phyloP scores from a whole-genome alignment of 2,888 invertebrate genomes.

The Aromia moschata region DNA sequence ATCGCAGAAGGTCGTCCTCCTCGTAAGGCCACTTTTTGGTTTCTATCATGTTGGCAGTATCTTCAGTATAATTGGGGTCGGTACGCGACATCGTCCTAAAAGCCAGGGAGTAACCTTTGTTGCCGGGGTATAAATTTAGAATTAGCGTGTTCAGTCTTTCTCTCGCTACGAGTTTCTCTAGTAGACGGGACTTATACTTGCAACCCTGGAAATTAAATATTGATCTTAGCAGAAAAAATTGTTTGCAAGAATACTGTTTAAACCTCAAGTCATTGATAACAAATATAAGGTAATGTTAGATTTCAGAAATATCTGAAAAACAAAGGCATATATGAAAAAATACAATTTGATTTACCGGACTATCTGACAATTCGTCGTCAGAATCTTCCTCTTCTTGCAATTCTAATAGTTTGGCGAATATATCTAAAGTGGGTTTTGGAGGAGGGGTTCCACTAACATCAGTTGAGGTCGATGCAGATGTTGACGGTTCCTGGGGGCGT shows the following conservation, averaged over 20 bases:
- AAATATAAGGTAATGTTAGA: too few species aligned
- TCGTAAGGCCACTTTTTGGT: constrained; percentile 88
- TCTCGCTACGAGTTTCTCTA: constrained; percentile 85
- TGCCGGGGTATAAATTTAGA: constrained; percentile 89
- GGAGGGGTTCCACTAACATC: constrained; percentile 42
- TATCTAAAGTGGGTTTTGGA: constrained; percentile 57
- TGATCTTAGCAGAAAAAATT: constrained; percentile 9
- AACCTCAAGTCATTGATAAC: too few species aligned
- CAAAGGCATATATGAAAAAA: too few species aligned
- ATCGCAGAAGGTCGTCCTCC: constrained; percentile 86
- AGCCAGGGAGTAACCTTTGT: constrained; percentile 84
- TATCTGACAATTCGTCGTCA: constrained; percentile 18
- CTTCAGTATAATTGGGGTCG: constrained; percentile 62
- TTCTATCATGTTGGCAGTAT: constrained; percentile 73
- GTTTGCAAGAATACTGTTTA: not conserved
- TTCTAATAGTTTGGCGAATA: constrained; percentile 61
- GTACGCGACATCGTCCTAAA: constrained; percentile 55
- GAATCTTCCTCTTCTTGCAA: constrained; percentile 60
- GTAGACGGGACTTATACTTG: constrained; percentile 74
- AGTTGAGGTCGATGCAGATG: constrained; percentile 35
- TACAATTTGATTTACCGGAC: constrained; percentile 24
- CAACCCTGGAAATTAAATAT: constrained; percentile 67
- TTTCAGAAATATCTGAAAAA: too few species aligned
- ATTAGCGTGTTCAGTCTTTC: constrained; percentile 90
- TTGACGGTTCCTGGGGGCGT: constrained; percentile 53